Evolutionary conservation across 2,113 vertebrate genomes (phyloP).

Genomic region (Pollimyrus isidori): DNA sequence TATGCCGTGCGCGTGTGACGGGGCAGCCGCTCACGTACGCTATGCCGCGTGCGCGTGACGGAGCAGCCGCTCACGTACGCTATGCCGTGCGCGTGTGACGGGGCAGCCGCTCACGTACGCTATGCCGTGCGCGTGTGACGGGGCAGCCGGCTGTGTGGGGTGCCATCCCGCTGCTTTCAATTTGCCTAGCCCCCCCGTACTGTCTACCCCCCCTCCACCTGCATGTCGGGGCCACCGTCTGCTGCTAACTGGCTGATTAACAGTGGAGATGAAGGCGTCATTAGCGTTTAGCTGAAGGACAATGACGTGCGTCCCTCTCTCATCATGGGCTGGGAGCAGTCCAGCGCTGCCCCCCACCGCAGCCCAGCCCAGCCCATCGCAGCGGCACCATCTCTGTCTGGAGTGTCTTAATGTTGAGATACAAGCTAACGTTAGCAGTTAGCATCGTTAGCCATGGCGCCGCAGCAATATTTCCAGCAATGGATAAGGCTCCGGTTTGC

Average conservation of each 20-base stretch:
- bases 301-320: background rate
- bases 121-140: background rate
- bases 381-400: background rate
- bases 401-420: background rate
- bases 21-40: no score
- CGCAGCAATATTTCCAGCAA: background rate
- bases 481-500: background rate
- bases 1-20: no score
- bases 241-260: constrained; percentile 10
- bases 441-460: background rate
- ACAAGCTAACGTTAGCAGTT: background rate
- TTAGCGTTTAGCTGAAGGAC: constrained; percentile 2
- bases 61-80: no score
- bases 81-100: no score
- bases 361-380: background rate
- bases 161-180: background rate
- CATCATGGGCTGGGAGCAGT: background rate
- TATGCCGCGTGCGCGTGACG: no score
- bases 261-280: background rate
- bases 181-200: background rate
- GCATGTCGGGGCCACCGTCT: background rate
- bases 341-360: no score
- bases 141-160: background rate
- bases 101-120: background rate
- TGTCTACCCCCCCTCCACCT: background rate